Evolutionary conservation across 2,113 vertebrate genomes (phyloP).

Genomic region (Rhinogobius similis): DNA sequence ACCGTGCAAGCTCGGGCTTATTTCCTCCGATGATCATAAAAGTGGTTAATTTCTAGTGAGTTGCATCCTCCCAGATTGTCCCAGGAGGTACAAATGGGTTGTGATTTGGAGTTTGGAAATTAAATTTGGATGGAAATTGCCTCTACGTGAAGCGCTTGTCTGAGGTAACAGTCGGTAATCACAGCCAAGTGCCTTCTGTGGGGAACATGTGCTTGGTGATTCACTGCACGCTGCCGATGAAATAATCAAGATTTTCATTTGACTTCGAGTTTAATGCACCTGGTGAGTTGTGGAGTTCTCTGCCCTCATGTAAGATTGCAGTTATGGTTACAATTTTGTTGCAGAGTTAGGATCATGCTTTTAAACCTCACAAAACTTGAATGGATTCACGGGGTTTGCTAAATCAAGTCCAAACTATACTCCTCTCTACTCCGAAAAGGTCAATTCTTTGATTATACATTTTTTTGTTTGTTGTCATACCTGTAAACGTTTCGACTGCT

Average conservation of each 20-base stretch:
- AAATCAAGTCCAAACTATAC: too few relatives aligned
- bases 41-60: constrained; percentile 30
- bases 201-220: constrained; percentile 14
- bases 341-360: too few relatives aligned
- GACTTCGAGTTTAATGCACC: neutral
- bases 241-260: constrained; percentile 2
- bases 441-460: too few relatives aligned
- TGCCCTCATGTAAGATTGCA: too few relatives aligned
- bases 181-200: constrained; percentile 10
- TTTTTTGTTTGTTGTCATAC: too few relatives aligned
- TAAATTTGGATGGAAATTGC: constrained; percentile 34
- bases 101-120: constrained; percentile 38
- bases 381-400: too few relatives aligned
- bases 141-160: constrained; percentile 13
- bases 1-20: constrained; percentile 29
- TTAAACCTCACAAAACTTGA: too few relatives aligned
- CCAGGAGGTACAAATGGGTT: constrained; percentile 30
- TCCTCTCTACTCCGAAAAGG: too few relatives aligned
- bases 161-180: constrained; percentile 34
- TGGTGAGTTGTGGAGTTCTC: neutral
- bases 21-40: constrained; percentile 59
- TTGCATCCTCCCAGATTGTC: constrained; percentile 28
- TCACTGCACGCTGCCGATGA: neutral
- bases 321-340: too few relatives aligned
- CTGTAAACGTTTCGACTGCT: too few relatives aligned